phyloP scores from a whole-genome alignment of 2,113 vertebrate genomes.

The Pygoscelis antarcticus region DNA sequence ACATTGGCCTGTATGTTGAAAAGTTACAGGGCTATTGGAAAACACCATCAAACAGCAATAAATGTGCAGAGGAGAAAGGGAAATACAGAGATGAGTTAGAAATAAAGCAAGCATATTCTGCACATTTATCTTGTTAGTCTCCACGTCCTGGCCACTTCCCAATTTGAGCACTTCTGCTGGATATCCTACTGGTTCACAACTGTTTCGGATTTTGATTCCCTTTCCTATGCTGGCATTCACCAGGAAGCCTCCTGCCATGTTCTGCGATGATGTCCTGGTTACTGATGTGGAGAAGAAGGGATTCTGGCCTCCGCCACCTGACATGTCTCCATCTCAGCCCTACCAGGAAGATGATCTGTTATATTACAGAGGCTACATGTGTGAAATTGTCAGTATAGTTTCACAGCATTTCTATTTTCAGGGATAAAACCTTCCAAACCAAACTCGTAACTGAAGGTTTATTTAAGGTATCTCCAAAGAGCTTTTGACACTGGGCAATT shows the following conservation, averaged over 20 bases:
- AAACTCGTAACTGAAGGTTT: not conserved
- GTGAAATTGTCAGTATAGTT: not conserved
- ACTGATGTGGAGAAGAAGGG: not conserved
- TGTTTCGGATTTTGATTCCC: not conserved
- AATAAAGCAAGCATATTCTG: not conserved
- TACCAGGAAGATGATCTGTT: not conserved
- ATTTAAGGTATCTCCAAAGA: not conserved
- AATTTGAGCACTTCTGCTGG: not conserved
- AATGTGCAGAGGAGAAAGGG: not conserved
- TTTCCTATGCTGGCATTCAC: not conserved
- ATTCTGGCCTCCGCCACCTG: not conserved
- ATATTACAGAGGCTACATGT: not conserved
- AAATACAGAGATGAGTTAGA: not conserved
- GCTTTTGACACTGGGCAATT: not conserved
- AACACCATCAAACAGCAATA: constrained; percentile 3
- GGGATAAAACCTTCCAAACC: not conserved
- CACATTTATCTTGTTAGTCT: constrained; percentile 18
- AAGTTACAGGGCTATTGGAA: constrained; percentile 22
- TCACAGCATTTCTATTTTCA: not conserved
- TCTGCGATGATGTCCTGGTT: not conserved
- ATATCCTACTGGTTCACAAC: not conserved
- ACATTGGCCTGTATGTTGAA: not conserved
- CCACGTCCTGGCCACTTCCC: not conserved
- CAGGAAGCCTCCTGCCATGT: not conserved
- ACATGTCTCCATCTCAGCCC: not conserved